These are phyloP conservation scores for Bedellia somnulentella DNA, from an alignment of 2,888 invertebrate species.

Conservation along the genomic window DNA sequence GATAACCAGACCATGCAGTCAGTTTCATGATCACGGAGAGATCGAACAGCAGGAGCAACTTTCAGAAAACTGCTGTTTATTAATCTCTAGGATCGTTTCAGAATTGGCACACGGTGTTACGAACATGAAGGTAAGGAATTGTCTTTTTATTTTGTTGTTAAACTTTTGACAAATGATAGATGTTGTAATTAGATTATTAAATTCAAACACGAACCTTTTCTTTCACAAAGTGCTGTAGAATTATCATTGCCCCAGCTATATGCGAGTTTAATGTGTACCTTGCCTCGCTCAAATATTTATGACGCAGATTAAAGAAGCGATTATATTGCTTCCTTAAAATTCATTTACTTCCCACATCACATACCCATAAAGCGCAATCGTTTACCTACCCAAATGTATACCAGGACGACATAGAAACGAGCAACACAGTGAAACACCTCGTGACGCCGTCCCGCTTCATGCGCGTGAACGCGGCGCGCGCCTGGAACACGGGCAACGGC, in stretches of 20 bases:
- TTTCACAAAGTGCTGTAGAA: too few species aligned
- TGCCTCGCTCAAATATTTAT: too few species aligned
- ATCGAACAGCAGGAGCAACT: slow-evolving; percentile 60
- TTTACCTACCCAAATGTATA: slow-evolving; percentile 16
- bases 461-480: slow-evolving; percentile 83
- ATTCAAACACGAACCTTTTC: too few species aligned
- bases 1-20: slow-evolving; percentile 48
- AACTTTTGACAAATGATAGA: too few species aligned
- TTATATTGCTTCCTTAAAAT: too few species aligned
- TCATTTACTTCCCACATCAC: too few species aligned
- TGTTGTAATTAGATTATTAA: too few species aligned
- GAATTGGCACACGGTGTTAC: slow-evolving; percentile 66
- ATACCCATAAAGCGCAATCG: too few species aligned
- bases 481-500: slow-evolving; percentile 97
- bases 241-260: too few species aligned
- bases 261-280: too few species aligned
- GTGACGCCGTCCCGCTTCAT: slow-evolving; percentile 90
- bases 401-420: slow-evolving; percentile 72
- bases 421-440: slow-evolving; percentile 73
- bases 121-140: slow-evolving; percentile 26
- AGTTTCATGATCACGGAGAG: slow-evolving; percentile 45
- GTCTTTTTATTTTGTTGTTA: too few species aligned
- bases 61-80: slow-evolving; percentile 72
- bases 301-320: too few species aligned
- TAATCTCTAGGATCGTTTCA: slow-evolving; percentile 80